Evolutionary conservation across 2,113 vertebrate genomes (phyloP).

Genomic region (Protobothrops flavoviridis): DNA sequence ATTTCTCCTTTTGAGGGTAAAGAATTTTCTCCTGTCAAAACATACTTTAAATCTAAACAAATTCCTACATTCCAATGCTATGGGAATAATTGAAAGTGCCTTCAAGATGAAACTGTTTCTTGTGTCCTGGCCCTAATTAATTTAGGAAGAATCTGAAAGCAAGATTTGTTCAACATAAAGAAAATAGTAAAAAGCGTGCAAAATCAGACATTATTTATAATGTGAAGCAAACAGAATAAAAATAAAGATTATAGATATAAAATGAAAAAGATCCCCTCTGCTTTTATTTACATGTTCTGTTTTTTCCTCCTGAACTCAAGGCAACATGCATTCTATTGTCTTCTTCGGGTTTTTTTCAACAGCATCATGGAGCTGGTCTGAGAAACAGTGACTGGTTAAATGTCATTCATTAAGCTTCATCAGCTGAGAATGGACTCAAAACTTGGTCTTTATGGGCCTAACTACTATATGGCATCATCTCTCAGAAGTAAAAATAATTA

Average conservation of each 20-base stretch:
- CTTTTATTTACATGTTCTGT: background rate
- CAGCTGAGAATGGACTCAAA: background rate
- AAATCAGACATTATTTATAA: background rate
- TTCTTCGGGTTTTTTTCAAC: background rate
- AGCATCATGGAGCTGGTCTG: background rate
- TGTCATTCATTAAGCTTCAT: background rate
- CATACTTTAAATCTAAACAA: slow-evolving; percentile 1
- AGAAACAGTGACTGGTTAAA: background rate
- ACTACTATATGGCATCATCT: background rate
- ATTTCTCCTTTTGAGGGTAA: background rate
- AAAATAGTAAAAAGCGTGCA: background rate
- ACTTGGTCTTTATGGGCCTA: background rate
- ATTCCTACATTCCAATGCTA: background rate
- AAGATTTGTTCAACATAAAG: background rate
- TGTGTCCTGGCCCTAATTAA: background rate
- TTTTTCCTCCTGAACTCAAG: background rate
- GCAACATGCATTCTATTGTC: background rate
- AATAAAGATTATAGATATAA: background rate
- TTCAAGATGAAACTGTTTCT: background rate
- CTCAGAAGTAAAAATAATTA: background rate
- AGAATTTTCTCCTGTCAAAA: background rate
- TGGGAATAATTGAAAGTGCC: background rate
- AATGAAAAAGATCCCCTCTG: background rate
- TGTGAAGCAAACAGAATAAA: background rate
- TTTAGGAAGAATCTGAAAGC: background rate